Evolutionary conservation across 1,140 invertebrate genomes (phyloP), one percentile per base, ranked within the genome.

Genomic region (Drosophila aff.): DNA sequence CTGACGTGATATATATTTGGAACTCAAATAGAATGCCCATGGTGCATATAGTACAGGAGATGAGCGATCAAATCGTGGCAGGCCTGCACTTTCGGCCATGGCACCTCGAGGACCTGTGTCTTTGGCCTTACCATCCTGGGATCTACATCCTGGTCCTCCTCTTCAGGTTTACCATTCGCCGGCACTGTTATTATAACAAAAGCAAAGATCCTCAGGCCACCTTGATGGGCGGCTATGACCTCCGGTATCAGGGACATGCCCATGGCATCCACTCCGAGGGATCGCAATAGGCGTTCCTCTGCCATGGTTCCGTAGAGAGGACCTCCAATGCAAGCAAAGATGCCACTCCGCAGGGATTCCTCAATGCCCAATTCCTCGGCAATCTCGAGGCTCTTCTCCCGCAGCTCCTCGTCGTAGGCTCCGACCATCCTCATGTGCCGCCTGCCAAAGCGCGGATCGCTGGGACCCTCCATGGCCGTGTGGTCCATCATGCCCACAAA

Each of bases 251-350:
- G 98, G 7, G 97, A 98, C 98, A 99, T 99, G 33, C 98, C 98
- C 26, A 98, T 97, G 9, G 97, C 97, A 93, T 99, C 98, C 9
- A 96, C 96, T 21, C 98, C 98, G 4, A 98, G 90, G 87, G 95
- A 95, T 52, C 95, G 95, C 31, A 99, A 93, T 93, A 98, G 95
- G 58, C 94, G 95, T 44, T 98, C 93, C 93, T 99, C 98, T 3
- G 98, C 96, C 0, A 98, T 95, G 0, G 98, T 99, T 93, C 99
- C 98, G 93, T 96, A 98, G 91, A 95, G 96, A 0, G 98, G 98
- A 6, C 98, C 98, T 7, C 97, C 97, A 4, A 99, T 91, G 93
- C 98, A 98, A 0, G 96, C 96, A 92, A 99, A 99, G 8, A 99
- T 97, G 0, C 98, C 98, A 89, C 97, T 96, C 15, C 95, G 95